Evolutionary conservation across 1,140 invertebrate genomes (phyloP).

Genomic region (Atta colombica): DNA sequence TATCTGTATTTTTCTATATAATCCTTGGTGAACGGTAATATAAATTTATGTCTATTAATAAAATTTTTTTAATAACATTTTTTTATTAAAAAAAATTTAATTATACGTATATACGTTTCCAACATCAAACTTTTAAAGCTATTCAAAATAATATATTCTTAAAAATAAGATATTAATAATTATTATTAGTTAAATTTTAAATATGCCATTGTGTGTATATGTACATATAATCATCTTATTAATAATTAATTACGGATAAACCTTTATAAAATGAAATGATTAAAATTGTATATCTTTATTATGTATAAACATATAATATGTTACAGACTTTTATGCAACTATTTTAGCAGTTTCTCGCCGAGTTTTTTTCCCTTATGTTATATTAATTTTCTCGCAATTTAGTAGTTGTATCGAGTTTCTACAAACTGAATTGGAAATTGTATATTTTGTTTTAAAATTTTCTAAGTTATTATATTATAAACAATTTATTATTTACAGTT

Average conservation of each 20-base stretch:
- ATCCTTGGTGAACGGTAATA: too few relatives aligned
- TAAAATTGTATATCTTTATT: conserved; percentile 1
- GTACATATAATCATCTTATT: not conserved
- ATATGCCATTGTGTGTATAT: not conserved
- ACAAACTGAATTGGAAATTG: not conserved
- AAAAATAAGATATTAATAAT: conserved; percentile 1
- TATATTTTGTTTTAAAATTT: not conserved
- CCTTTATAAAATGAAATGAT: not conserved
- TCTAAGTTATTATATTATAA: conserved; percentile 1
- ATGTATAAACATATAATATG: not conserved
- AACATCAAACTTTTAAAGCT: not conserved
- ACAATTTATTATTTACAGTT: conserved; percentile 7
- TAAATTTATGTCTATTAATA: conserved; percentile 11
- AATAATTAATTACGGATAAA: not conserved
- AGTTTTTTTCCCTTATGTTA: not conserved
- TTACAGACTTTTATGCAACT: not conserved
- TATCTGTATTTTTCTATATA: too few relatives aligned
- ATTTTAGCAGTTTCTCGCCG: not conserved
- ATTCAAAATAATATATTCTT: not conserved
- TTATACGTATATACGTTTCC: not conserved
- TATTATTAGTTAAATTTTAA: not conserved
- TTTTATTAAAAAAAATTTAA: not conserved
- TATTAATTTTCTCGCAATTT: not conserved
- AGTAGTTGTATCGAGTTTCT: not conserved
- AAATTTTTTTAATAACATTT: not conserved